Base-by-base conservation (phyloP, 1,140 invertebrate species). In the Drosophila tropicalis region DNA sequence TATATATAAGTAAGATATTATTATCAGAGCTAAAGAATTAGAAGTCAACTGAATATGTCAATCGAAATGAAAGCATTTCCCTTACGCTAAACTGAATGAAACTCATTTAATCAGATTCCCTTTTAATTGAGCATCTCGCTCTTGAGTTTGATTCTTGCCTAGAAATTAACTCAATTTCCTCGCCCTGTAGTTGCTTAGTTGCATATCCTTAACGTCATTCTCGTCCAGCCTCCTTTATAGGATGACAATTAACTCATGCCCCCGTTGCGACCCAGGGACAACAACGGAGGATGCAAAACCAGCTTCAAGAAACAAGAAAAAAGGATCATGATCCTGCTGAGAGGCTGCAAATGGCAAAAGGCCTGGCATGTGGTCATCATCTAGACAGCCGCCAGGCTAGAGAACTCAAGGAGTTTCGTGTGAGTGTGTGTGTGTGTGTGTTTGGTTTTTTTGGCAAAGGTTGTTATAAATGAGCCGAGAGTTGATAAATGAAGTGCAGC, bases 401-500 rank as follows among this genome's bases (percentile, higher is more conserved):
- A 32, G 32, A 57, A 34, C 55, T 73, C 79, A 77, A 82, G 73
- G 60, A 57, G 67, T 81, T 25, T 25, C 22, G 77, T 79, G n/a
- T n/a, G n/a, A n/a, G n/a, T n/a, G n/a, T n/a, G 79, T 65, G 72
- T 44, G 10, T 34, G 19, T 55, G 32, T 22, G 39, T 68, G 64
- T 79, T 51, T 51, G n/a, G n/a, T n/a, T 19, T 51, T 51, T 51
- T 51, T 76, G 73, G 75, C 70, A 72, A 81, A 67, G 79, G 79
- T 81, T 70, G 70, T 87, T 84, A 87, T 72, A 76, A 76, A 82
- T 84, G 83, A 81, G 60, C 51, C 56, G 68, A 41, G 68, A 76
- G 44, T 86, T 86, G 83, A 86, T 86, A 86, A 86, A 86, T 86
- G 83, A 86, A 87, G 72, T 58, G 61, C 63, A 62, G 76, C 75